Percentiles rank a stretch among this genome's conserved stretches.
Conservation (phyloP, 2,113 vertebrate genomes). For the Mustela lutreola region DNA sequence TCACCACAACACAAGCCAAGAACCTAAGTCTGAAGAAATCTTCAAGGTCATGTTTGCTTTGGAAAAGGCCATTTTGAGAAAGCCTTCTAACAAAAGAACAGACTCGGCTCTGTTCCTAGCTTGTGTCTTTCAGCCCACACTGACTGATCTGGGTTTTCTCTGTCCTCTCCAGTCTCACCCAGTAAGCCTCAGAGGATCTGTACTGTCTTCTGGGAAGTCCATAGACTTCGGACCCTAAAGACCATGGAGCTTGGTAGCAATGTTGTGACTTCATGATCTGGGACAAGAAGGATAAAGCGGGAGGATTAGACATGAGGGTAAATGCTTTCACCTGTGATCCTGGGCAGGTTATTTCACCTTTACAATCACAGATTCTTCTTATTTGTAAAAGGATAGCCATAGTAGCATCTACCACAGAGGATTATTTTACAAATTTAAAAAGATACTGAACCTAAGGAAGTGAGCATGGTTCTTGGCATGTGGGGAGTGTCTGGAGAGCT, state of each 20-base stretch:
- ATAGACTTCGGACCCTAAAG: background rate
- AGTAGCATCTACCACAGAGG: background rate
- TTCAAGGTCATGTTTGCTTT: background rate
- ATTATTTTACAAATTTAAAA: slow-evolving; percentile 18
- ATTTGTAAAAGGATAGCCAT: background rate
- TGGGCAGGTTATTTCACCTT: background rate
- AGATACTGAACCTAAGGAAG: background rate
- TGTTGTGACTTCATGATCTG: background rate
- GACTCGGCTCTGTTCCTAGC: background rate
- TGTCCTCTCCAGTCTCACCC: background rate
- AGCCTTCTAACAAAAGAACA: background rate
- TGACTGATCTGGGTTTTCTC: background rate
- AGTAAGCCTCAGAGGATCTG: background rate
- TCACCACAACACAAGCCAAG: background rate
- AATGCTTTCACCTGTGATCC: background rate
- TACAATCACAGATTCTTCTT: background rate
- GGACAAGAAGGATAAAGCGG: background rate
- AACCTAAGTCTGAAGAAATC: background rate
- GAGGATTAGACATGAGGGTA: background rate
- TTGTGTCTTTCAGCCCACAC: background rate
- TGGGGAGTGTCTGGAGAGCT: background rate
- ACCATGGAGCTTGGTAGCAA: background rate
- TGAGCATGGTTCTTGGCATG: background rate
- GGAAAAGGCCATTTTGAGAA: background rate
- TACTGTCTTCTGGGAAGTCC: background rate